A percentile compares a stretch with the other conserved stretches of the same genome.
phyloP scores from a whole-genome alignment of 2,888 invertebrate species.

The Stegana nigrithorax region DNA sequence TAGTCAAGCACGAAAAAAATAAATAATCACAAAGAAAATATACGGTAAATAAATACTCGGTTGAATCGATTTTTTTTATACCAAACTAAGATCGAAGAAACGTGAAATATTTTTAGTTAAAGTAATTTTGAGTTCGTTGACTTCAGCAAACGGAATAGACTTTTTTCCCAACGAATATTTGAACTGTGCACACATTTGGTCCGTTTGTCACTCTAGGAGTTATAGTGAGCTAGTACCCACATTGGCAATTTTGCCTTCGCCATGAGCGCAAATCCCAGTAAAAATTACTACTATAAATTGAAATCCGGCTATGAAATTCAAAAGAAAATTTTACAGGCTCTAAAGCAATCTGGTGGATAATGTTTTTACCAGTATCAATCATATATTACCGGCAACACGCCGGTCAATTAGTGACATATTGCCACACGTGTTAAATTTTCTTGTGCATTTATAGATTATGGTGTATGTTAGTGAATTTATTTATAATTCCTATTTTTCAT shows the following conservation, averaged over 20 bases:
- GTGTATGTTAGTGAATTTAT: not conserved
- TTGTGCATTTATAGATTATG: not conserved
- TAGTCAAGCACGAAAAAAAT: not conserved
- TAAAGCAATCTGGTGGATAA: too few relatives aligned
- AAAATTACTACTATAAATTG: too few relatives aligned
- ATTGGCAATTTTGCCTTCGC: too few relatives aligned
- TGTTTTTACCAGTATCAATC: not conserved
- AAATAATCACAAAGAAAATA: not conserved
- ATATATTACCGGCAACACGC: not conserved
- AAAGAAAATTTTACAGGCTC: too few relatives aligned
- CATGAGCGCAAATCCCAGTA: not conserved
- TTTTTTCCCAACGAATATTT: too few relatives aligned
- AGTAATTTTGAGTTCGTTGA: not conserved
- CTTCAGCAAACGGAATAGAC: not conserved
- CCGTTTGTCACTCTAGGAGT: too few relatives aligned
- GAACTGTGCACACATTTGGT: too few relatives aligned
- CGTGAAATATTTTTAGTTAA: not conserved
- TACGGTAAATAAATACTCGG: not conserved
- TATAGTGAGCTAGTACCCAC: too few relatives aligned
- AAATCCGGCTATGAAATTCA: too few relatives aligned
- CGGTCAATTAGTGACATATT: not conserved
- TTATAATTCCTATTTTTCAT: too few relatives aligned
- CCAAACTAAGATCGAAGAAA: not conserved
- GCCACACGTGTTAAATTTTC: not conserved
- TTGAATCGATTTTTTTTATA: not conserved